Evolutionary conservation across 2,888 invertebrate genomes (phyloP), one percentile per base, ranked within the genome.

Genomic region (Thecophora atra): DNA sequence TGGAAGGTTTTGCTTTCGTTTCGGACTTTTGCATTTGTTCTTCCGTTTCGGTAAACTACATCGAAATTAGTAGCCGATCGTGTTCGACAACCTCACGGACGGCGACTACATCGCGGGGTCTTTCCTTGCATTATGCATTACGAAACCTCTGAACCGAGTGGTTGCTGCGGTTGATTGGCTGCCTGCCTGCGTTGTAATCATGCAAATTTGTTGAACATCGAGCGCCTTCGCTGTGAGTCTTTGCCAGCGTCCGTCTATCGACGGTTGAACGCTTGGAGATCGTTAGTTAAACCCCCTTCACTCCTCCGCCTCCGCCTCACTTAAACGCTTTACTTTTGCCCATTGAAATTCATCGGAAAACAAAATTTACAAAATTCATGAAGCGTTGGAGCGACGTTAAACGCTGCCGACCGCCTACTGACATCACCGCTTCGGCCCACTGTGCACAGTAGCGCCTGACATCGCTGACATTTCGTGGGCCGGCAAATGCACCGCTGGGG

Each of bases 201-300:
- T 44, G 47, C 26, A 69, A 66, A 69, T 60, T 69, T 58, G 58
- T 69, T 69, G 17, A 69, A 64, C 72, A 74, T 71, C 73, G 56
- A 62, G 72, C 26, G 19, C 13, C 58, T 58, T 47, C 47, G 26
- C 62, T 62, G 37, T 0, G 19, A 62, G 15, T 60, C 17, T 24
- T 28, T 58, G 26, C 4, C 17, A 28, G 28, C 26, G 58, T 56
- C 24, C 56, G 56, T 28, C 26, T 28, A 24, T 24, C 17, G 58
- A 11, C 1, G 11, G 58, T 24, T 58, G 17, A 26, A 58, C 3
- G 1, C 15, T 28, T 26, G 26, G n/a, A 47, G 47, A 5, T n/a
- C 13, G 47, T n/a, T 47, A 24, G 26, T 58, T 58, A 58, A 28
- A 8, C 58, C 58, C 58, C 58, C 58, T 24, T 11, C 58, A 24